Evolutionary conservation across 2,113 vertebrate genomes (phyloP).

Genomic region (Stegostoma tigrinum): DNA sequence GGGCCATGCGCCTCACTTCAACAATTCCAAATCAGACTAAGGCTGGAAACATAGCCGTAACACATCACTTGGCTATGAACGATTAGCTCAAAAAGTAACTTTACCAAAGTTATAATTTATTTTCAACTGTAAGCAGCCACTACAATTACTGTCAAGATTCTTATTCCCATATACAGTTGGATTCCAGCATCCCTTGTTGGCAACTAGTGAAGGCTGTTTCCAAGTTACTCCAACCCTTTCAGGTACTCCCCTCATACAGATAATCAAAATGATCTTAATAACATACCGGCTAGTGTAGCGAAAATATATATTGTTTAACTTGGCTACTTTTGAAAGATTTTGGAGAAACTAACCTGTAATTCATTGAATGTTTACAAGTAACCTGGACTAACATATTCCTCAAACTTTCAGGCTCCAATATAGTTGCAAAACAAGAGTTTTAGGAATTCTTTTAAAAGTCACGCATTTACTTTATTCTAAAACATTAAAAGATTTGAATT

Average conservation of each 20-base stretch:
- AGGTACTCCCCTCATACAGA: not conserved
- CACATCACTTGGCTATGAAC: not conserved
- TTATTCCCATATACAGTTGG: not conserved
- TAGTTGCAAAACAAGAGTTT: not conserved
- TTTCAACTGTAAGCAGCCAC: not conserved
- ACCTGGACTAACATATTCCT: not conserved
- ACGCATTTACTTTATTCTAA: not conserved
- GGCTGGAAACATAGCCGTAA: not conserved
- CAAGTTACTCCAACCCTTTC: not conserved
- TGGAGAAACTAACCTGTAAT: not conserved
- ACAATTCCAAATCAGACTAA: not conserved
- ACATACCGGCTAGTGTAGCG: not conserved
- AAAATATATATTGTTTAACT: not conserved
- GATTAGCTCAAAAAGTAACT: not conserved
- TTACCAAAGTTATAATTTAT: not conserved
- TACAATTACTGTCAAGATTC: not conserved
- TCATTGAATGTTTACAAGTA: not conserved
- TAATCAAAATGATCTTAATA: not conserved
- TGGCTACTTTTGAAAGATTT: not conserved
- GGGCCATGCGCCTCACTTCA: not conserved
- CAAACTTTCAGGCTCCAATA: not conserved
- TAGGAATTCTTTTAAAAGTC: not conserved
- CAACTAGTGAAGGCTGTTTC: not conserved
- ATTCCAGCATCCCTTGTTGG: not conserved
- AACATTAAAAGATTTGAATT: not conserved